A percentile compares a stretch with the other conserved stretches of the same genome.
These are phyloP conservation scores for Drosophila tanythrix DNA, from an alignment of 2,888 invertebrate genomes.

Conservation along the genomic window DNA sequence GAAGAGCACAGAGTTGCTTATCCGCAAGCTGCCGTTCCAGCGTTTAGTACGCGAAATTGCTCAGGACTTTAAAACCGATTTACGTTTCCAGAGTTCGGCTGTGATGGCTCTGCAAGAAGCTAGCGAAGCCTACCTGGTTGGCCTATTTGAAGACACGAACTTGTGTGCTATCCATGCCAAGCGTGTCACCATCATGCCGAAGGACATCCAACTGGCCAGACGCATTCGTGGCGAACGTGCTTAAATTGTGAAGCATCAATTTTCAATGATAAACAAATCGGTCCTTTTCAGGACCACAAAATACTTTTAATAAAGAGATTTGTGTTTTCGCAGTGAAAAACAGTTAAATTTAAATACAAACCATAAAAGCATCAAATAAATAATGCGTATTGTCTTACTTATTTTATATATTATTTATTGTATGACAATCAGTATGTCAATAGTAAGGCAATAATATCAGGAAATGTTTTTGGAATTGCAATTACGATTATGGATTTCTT, in stretches of 20 bases:
- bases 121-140: too few species aligned
- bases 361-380: background rate
- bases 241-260: slow-evolving; percentile 86
- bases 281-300: slow-evolving; percentile 1
- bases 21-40: too few species aligned
- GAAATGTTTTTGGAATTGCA: background rate
- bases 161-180: too few species aligned
- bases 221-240: slow-evolving; percentile 98
- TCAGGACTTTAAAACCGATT: too few species aligned
- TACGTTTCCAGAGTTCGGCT: too few species aligned
- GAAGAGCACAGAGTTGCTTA: too few species aligned
- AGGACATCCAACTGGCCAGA: slow-evolving; percentile 29
- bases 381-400: background rate
- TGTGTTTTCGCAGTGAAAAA: slow-evolving; percentile 13
- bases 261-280: background rate
- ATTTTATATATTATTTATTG: too few species aligned
- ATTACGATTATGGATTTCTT: background rate
- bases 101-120: too few species aligned
- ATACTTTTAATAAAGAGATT: slow-evolving; percentile 16
- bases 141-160: too few species aligned
- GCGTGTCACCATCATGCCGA: too few species aligned
- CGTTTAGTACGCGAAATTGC: too few species aligned
- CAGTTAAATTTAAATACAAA: background rate
- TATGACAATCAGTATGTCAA: too few species aligned
- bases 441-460: background rate